phyloP scores from a whole-genome alignment of 2,888 invertebrate genomes.

The Nymphalis urticae region DNA sequence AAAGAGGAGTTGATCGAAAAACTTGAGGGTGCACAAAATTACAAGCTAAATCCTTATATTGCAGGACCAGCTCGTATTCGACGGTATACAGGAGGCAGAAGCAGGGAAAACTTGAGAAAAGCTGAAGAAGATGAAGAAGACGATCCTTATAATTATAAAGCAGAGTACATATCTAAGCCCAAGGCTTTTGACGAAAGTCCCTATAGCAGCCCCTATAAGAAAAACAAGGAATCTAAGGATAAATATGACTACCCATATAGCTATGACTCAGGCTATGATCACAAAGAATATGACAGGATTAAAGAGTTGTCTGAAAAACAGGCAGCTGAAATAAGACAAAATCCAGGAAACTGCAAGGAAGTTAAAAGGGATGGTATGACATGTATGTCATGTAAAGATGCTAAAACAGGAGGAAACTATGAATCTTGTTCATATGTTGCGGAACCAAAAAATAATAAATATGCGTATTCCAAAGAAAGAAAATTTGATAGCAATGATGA shows the following conservation, averaged over 20 bases:
- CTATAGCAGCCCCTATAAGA: constrained; percentile 74
- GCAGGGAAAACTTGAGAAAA: constrained; percentile 64
- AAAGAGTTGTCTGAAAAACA: constrained; percentile 83
- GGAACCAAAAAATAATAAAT: constrained; percentile 86
- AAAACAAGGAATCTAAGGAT: constrained; percentile 64
- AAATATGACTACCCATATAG: constrained; percentile 76
- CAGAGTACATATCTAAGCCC: constrained; percentile 73
- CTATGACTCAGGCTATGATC: constrained; percentile 77
- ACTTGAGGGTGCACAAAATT: constrained; percentile 66
- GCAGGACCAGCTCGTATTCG: constrained; percentile 73
- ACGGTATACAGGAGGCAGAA: constrained; percentile 75
- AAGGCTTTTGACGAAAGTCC: constrained; percentile 74
- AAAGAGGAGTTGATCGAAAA: constrained; percentile 66
- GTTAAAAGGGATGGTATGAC: constrained; percentile 84
- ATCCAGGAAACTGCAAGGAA: constrained; percentile 84
- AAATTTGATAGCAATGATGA: constrained; percentile 83
- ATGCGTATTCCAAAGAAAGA: constrained; percentile 84
- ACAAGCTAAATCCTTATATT: constrained; percentile 77
- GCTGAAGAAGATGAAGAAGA: constrained; percentile 59
- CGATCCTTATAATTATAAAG: constrained; percentile 79
- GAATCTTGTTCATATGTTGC: constrained; percentile 91
- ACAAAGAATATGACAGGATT: constrained; percentile 79
- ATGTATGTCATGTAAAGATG: constrained; percentile 88
- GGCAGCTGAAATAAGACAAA: constrained; percentile 83
- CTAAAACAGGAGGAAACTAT: constrained; percentile 87